Evolutionary conservation across 2,113 vertebrate genomes (phyloP).

Genomic region (Equus przewalskii): DNA sequence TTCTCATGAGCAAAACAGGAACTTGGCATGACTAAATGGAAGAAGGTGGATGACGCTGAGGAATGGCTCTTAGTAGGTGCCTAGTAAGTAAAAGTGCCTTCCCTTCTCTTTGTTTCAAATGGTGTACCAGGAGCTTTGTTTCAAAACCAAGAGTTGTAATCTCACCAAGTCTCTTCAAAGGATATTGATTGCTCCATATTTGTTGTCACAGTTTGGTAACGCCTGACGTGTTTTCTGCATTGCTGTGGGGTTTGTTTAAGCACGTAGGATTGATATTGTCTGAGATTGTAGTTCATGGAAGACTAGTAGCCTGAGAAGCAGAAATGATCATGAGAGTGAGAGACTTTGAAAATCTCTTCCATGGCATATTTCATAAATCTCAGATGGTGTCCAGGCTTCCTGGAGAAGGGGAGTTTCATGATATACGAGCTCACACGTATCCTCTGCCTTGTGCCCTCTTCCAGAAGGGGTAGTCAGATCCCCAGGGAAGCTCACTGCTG

Average conservation of each 20-base stretch:
- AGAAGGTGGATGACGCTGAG: background rate
- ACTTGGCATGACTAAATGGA: background rate
- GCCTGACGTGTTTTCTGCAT: background rate
- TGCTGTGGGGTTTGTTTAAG: conserved; percentile 37
- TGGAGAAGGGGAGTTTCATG: background rate
- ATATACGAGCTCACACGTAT: background rate
- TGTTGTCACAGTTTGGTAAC: background rate
- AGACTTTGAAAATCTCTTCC: background rate
- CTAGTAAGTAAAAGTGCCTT: background rate
- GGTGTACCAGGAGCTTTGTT: background rate
- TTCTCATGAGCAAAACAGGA: background rate
- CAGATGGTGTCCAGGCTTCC: background rate
- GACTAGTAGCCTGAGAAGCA: background rate
- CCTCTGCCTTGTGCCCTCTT: background rate
- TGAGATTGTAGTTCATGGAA: background rate
- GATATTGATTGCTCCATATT: background rate
- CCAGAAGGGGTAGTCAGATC: background rate
- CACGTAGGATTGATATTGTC: background rate
- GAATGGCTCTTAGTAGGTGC: background rate
- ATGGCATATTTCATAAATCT: background rate
- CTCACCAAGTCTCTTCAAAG: background rate
- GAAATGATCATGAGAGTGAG: background rate
- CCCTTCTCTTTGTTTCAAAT: background rate
- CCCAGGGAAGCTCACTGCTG: background rate
- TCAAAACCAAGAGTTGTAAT: background rate